Base-by-base conservation (phyloP, 2,888 invertebrate species). In the Drosophila putrida region DNA sequence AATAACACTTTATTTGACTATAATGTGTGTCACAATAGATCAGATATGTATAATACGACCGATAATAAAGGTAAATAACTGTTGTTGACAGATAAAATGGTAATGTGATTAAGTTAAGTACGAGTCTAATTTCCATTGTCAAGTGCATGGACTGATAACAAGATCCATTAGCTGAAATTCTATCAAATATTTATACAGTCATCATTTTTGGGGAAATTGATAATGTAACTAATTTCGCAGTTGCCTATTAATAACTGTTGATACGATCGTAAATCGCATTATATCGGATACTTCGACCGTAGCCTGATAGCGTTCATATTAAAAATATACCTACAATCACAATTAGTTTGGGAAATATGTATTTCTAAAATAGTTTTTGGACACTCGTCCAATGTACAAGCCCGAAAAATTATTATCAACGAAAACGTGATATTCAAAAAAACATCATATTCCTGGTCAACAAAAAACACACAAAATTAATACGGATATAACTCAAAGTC, bases 361-460 rank as follows among this genome's bases (percentile, higher is more conserved):
- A 55, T 39, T 55, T 44, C 44, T 31, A 13, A 39, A 67, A 61
- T 71, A 60, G 50, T 60, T 66, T 66, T 46, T 39, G 78, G n/a
- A 46, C 69, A 13, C 11, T 63, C 49, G 75, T 68, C 69, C 75
- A 78, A 75, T 54, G 75, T 75, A 25, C 78, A 68, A 33, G 28
- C 27, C 8, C 31, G 31, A 28, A 43, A 53, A 25, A 46, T 20
- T 20, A 20, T 20, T 20, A 20, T 76, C 60, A 39, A 35, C 35
- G 27, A 38, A 43, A 25, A 43, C 68, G 58, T 72, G 73, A 46
- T 64, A 50, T 64, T 13, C 28, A 20, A 33, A 1, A 4, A 5
- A 31, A 9, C 20, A 20, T 20, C 3, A 20, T 20, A 20, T 20
- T 20, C 11, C 5, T 1, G 15, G n/a, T 20, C 25, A 6, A 38